Evolutionary conservation across 2,113 vertebrate species (phyloP), one percentile per base, ranked within the genome.

Genomic region (Otolemur garnettii): DNA sequence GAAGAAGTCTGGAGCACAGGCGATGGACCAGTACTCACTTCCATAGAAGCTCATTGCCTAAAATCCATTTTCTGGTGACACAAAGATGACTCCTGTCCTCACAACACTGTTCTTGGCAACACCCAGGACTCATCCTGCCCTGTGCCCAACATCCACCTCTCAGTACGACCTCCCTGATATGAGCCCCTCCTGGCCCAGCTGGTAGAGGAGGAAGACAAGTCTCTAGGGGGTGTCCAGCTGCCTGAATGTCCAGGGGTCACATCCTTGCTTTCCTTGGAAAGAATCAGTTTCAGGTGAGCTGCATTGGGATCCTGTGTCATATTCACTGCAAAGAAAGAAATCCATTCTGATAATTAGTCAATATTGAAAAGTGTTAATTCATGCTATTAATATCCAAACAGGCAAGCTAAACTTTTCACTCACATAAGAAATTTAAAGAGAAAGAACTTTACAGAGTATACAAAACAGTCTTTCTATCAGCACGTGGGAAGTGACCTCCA

Each of bases 11-110:
- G 3, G 97, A 93, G 4, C 97, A 98, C 45, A 98, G 97, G 8
- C 98, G 97, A 68, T 98, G 96, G 93, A 98, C 98, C n/a, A 90
- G 26, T 68, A 45, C 33, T 95, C 33, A 17, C 83, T 89, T 81
- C 82, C 72, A 85, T 93, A 93, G 33, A 19, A 83, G 69, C 35
- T 35, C 57, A 72, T 13, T 57, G 42, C 24, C 74, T 28, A 1
- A 79, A 82, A 82, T 4, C 33, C 75, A 53, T 91, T 90, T 19
- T 87, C 72, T 64, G 60, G 68, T 38, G 68, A 82, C 75, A 94
- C 8, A 50, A 4, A 78, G 33, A 75, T 42, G 42, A 42, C 28
- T 50, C 28, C 71, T 24, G 80, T 82, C 33, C 38, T 95, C 50
- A 19, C 4, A 1, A 95, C 24, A 64, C 33, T 12, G 21, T 80